phyloP scores from a whole-genome alignment of 2,797 vertebrate species.

The Pantherophis alleghaniensis region DNA sequence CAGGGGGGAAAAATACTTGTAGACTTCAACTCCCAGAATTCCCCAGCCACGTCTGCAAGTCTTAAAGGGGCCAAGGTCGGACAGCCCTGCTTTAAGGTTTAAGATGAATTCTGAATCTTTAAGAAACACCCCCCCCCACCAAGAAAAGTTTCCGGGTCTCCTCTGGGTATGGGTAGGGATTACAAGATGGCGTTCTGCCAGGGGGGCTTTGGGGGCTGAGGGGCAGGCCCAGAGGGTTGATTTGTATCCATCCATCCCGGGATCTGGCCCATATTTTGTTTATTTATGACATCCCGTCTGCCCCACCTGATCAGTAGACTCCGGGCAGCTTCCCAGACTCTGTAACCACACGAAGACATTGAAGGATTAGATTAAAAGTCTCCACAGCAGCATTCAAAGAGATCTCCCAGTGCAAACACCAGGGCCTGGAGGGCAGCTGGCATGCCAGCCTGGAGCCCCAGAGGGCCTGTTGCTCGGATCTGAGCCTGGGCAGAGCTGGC shows the following conservation, averaged over 20 bases:
- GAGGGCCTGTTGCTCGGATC: not conserved
- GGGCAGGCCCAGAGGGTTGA: not conserved
- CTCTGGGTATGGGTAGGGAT: not conserved
- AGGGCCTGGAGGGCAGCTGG: not conserved
- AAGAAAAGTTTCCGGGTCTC: not conserved
- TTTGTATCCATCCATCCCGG: not conserved
- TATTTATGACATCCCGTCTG: not conserved
- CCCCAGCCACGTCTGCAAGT: no score
- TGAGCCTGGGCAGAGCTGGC: not conserved
- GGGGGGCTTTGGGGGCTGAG: not conserved
- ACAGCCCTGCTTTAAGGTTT: no score
- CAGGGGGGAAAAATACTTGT: no score
- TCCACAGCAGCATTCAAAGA: not conserved
- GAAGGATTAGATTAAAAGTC: not conserved
- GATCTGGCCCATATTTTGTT: not conserved
- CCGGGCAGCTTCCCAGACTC: not conserved
- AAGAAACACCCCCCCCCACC: not conserved
- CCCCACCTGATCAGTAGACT: not conserved
- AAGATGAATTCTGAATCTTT: no score
- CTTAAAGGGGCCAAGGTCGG: no score
- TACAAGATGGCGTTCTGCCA: not conserved
- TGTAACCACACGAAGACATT: not conserved
- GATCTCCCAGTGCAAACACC: not conserved
- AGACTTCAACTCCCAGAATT: no score
- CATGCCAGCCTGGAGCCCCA: no score